A percentile compares a stretch with the other conserved stretches of the same genome.
These are phyloP conservation scores for Pseudobourletiella spinata DNA, from an alignment of 1,140 invertebrate species.

Conservation along the genomic window DNA sequence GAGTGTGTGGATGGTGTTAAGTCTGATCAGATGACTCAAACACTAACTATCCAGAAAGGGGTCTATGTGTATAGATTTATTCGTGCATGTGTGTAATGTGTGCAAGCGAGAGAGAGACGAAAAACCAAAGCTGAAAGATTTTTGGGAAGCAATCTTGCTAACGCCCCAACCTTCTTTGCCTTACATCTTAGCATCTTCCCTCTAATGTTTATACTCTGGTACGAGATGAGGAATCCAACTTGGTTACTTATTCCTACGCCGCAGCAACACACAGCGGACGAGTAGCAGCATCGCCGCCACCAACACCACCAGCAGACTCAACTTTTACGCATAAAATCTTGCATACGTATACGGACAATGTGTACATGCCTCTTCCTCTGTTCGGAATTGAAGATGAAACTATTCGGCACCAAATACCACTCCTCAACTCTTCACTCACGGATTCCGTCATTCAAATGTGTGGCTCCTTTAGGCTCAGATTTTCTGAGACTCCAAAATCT, in stretches of 20 bases:
- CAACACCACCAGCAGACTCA: neutral
- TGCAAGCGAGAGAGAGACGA: neutral
- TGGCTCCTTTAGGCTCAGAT: neutral
- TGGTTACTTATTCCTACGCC: neutral
- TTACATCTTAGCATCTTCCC: constrained; percentile 4
- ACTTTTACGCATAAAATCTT: constrained; percentile 6
- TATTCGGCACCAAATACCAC: constrained; percentile 6
- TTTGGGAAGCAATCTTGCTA: neutral
- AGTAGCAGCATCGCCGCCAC: too few relatives aligned
- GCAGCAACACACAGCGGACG: too few relatives aligned
- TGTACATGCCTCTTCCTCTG: neutral
- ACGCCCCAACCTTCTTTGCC: constrained; percentile 4
- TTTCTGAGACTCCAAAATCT: neutral
- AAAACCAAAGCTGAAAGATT: neutral
- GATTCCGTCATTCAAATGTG: neutral
- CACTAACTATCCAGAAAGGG: constrained; percentile 4
- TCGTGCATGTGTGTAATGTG: neutral
- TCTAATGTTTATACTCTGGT: constrained; percentile 4
- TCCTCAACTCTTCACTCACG: constrained; percentile 1
- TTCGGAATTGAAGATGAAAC: neutral
- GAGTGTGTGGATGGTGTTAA: constrained; percentile 1
- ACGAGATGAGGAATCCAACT: neutral
- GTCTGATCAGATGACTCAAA: constrained; percentile 8
- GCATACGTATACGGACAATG: neutral
- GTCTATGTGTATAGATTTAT: neutral